Base-by-base conservation (phyloP, 2,113 vertebrate genomes). In the Mustela nigripes region DNA sequence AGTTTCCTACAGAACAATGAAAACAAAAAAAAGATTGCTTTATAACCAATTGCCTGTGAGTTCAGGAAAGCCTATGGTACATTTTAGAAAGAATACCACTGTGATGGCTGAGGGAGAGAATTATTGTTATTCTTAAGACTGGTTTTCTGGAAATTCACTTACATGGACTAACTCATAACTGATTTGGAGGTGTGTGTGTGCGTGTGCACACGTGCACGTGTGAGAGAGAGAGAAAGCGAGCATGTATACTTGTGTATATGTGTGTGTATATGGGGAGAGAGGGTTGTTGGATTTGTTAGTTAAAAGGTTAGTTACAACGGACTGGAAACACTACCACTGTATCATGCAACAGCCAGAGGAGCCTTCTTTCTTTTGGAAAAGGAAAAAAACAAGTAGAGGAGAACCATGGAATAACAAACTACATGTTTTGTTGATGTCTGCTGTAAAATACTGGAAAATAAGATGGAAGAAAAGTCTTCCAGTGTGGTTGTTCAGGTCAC, bases 61-160 rank as follows among this genome's bases (percentile, higher is more conserved):
- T 58, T 45, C 42, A 81, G 42, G 9, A 8, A 82, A 24, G 31
- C 6, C 0, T 50, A 8, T 16, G 26, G 19, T 2, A 31, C 12
- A 33, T 31, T 93, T 83, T 9, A 45, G 80, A 67, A 81, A 56
- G 53, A 58, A 71, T 22, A 22, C 22, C 74, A 15, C 12, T 11
- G 22, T 18, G 56, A 28, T 33, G 7, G 39, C 4, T 76, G 42
- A 4, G 36, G 14, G 11, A 53, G 15, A n/a, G 58, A 18, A n/a
- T 16, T 56, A 36, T 12, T 14, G 9, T 60, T 28, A 78, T 63
- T 85, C 26, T 85, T 24, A 24, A 36, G 85, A 33, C 26, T 67
- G 36, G 65, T 26, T 90, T 95, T 90, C 39, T 95, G 53, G 39
- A 53, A 65, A 84, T 83, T 63, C 50, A 45, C 53, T 73, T 42